Evolutionary conservation across 2,888 invertebrate genomes (phyloP).

Genomic region (Agonopterix heracliana): DNA sequence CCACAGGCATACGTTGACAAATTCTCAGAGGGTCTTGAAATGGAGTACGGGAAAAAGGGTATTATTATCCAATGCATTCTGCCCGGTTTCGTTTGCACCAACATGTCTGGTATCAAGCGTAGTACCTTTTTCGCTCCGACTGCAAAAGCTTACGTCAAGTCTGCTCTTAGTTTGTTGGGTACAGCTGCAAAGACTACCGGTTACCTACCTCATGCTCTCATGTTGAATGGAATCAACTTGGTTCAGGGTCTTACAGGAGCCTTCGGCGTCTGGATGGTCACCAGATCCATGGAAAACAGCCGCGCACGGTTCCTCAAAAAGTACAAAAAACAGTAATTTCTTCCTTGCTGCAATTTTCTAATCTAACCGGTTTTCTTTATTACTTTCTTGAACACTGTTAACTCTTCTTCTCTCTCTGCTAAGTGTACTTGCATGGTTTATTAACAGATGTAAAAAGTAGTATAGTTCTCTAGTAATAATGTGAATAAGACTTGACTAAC

Average conservation of each 20-base stretch:
- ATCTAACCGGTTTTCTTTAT: neutral
- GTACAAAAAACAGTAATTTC: constrained; percentile 60
- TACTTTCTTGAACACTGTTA: constrained; percentile 1
- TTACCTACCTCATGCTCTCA: constrained; percentile 82
- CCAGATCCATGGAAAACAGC: constrained; percentile 80
- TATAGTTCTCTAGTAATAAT: too few species aligned
- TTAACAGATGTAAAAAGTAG: neutral
- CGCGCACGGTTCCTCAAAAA: constrained; percentile 76
- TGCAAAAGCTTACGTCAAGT: constrained; percentile 81
- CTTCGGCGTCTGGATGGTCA: constrained; percentile 78
- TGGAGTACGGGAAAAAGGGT: constrained; percentile 84
- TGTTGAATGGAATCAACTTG: constrained; percentile 66
- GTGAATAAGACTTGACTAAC: too few species aligned
- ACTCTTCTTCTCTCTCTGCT: neutral
- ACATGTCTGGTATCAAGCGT: constrained; percentile 89
- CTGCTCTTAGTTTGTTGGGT: constrained; percentile 83
- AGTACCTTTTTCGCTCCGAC: constrained; percentile 85
- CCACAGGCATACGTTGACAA: constrained; percentile 86
- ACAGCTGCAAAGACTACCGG: constrained; percentile 83
- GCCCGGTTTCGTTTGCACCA: constrained; percentile 94
- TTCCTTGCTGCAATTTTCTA: neutral
- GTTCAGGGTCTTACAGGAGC: constrained; percentile 69
- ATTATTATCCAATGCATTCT: constrained; percentile 87
- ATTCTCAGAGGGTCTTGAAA: constrained; percentile 84
- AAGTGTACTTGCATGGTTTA: neutral